Conservation (phyloP, 1,140 invertebrate species). For the Tetramorium simillimum region DNA sequence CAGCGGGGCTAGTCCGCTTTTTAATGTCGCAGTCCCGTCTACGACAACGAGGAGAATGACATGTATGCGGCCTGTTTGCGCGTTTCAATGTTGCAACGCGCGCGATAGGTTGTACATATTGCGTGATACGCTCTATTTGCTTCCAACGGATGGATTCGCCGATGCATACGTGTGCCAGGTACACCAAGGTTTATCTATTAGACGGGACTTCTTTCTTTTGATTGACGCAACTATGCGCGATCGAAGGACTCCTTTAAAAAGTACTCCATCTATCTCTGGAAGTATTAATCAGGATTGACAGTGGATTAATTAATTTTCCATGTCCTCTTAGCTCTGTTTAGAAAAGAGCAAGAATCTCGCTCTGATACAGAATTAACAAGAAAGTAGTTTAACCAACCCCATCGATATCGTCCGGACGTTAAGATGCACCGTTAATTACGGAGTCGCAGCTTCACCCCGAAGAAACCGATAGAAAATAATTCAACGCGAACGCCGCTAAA, state of each 20-base stretch:
- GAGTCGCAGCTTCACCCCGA: neutral
- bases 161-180: slow-evolving; percentile 31
- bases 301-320: neutral
- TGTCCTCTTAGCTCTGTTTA: neutral
- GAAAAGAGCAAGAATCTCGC: neutral
- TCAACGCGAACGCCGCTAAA: slow-evolving; percentile 5
- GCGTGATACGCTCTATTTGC: slow-evolving; percentile 42
- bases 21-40: slow-evolving; percentile 17
- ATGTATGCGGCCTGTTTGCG: neutral
- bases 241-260: neutral
- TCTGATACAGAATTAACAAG: neutral
- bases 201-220: neutral
- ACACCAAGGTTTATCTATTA: slow-evolving; percentile 22
- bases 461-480: slow-evolving; percentile 33
- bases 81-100: slow-evolving; percentile 8
- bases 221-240: neutral
- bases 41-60: neutral
- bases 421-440: slow-evolving; percentile 40
- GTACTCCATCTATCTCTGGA: neutral
- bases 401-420: slow-evolving; percentile 4
- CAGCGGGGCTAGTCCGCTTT: neutral
- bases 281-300: neutral
- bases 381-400: slow-evolving; percentile 3
- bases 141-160: slow-evolving; percentile 17
- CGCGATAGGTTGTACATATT: neutral